Evolutionary conservation across 2,888 invertebrate genomes (phyloP), one percentile per base, ranked within the genome.

Genomic region (Drosophila imparisetae): DNA sequence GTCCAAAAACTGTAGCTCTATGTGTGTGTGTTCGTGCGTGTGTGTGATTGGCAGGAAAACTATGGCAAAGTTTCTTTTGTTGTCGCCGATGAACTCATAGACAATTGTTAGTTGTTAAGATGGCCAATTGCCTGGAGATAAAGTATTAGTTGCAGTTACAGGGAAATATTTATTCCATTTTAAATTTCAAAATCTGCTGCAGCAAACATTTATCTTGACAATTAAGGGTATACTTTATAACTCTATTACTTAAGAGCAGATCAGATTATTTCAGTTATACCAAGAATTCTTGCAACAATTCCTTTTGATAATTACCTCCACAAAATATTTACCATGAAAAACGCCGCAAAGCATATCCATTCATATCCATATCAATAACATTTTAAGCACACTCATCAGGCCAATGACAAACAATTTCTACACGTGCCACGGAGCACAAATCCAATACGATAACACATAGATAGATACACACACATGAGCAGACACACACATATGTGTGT

Each of bases 341-440:
- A 30, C 15, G 21, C 21, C 30, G 27, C 27, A 45, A 32, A 55
- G 40, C 21, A 45, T 60, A 38, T 38, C 29, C 40, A 54, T 62
- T 62, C 61, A 63, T 75, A 68, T 66, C 55, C 72, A 68, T 75
- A 78, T 78, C 80, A 80, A 78, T 79, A 78, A 66, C 80, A 80
- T 79, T 78, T 79, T 75, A 80, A 78, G 78, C 72, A 72, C 67
- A 72, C 78, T 79, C 75, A 78, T 79, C 80, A 63, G 58, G 38
- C 59, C 55, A 72, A 78, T 78, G 75, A 79, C 78, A 75, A 78
- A 78, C 80, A 75, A 72, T 75, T 72, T 72, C 67, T 68, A 75
- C 75, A 78, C 80, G 78, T 75, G 75, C 68, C 80, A 49, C 53
- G 64, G 80, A 65, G 65, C 63, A 75, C 68, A 60, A 68, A 66